These are phyloP conservation scores for Chaetogeoica ovagalla DNA, from an alignment of 2,888 invertebrate species.

Conservation along the genomic window DNA sequence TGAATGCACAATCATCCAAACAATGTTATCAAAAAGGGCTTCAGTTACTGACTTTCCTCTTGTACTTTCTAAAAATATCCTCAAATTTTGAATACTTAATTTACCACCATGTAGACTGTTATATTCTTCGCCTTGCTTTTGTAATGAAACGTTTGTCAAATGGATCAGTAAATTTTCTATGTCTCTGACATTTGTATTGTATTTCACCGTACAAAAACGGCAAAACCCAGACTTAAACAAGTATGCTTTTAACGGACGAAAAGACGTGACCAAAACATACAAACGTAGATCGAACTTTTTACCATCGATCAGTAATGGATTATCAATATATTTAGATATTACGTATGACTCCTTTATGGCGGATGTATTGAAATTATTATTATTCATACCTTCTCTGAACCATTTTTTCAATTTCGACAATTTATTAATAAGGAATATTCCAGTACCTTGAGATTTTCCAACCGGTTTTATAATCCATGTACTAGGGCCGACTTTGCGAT, in stretches of 20 bases:
- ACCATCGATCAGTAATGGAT: slow-evolving; percentile 83
- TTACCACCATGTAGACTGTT: slow-evolving; percentile 94
- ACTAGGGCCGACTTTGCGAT: slow-evolving; percentile 87
- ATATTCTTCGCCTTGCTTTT: slow-evolving; percentile 94
- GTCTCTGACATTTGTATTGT: slow-evolving; percentile 84
- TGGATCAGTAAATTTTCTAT: slow-evolving; percentile 92
- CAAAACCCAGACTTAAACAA: slow-evolving; percentile 91
- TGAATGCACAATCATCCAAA: slow-evolving; percentile 89
- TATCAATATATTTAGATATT: slow-evolving; percentile 67
- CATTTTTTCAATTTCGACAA: slow-evolving; percentile 89
- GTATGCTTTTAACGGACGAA: slow-evolving; percentile 90
- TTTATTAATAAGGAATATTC: slow-evolving; percentile 94
- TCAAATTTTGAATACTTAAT: slow-evolving; percentile 87
- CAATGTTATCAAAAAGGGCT: slow-evolving; percentile 83
- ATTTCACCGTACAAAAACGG: slow-evolving; percentile 94
- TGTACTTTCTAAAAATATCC: slow-evolving; percentile 87
- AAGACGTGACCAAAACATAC: slow-evolving; percentile 90
- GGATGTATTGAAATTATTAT: slow-evolving; percentile 61
- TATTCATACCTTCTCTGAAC: slow-evolving; percentile 85
- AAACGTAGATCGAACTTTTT: slow-evolving; percentile 93
- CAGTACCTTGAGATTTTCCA: slow-evolving; percentile 91
- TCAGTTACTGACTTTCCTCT: slow-evolving; percentile 80
- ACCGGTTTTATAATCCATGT: slow-evolving; percentile 99
- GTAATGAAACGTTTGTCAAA: slow-evolving; percentile 96
- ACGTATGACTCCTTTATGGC: slow-evolving; percentile 89